Base-by-base conservation (phyloP, 2,797 vertebrate species). In the Limosa lapponica region DNA sequence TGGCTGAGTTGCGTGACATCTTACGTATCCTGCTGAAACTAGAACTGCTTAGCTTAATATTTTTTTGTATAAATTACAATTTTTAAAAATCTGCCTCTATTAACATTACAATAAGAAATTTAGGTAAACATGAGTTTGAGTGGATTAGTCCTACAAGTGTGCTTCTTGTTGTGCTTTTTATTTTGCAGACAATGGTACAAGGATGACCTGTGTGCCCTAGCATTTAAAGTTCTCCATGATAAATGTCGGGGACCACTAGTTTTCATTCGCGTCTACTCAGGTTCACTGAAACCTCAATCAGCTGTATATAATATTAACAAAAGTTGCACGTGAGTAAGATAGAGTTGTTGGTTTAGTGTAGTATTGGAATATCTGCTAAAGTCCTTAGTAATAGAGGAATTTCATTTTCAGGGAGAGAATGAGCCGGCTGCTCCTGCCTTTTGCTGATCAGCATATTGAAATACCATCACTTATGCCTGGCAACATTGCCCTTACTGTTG, bases 211-310 rank as follows among this genome's bases (percentile, higher is more conserved):
- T 99, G 99, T 93, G 99, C 99, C 13, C 90, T 99, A 96, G 99
- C 99, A 5, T 99, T 99, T 97, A 99, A 99, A 98, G 99, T 99
- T 93, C 96, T 99, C 54, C 99, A 99, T 28, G 98, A 99, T 97
- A 99, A 99, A 97, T 99, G 99, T 96, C 99, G 99, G 4, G 99
- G 99, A 19, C 99, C 99, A 11, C 91, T 99, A 91, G 99, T 99
- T 84, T 99, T 99, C 65, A 93, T 99, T 28, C 98, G 99, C 14
- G 98, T 99, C 98, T 99, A 99, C 97, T 99, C 99, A 2, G 99
- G 99, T 52, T 98, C 96, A 51, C 97, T 99, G 97, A 99, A 99
- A 95, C 94, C 99, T 58, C 99, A 99, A 54, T 98, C 98, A 4
- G 98, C 99, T 9, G 78, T 99, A 59, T 98, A 99, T 97, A 99